Base-by-base conservation (phyloP, 2,113 vertebrate species). In the Gallinago jamesoni region DNA sequence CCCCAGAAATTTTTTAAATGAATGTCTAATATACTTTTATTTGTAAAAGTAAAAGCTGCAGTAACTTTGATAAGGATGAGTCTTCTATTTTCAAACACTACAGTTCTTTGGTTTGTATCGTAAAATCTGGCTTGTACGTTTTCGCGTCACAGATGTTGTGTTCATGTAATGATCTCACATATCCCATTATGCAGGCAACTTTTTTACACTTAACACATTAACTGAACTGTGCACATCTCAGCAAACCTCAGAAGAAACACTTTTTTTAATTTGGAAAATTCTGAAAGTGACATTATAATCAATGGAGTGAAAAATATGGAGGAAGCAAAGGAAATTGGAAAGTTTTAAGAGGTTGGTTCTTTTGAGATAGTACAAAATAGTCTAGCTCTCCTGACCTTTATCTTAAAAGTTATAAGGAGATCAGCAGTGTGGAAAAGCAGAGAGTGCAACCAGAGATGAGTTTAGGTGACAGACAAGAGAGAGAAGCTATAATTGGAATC, bases 291-390 rank as follows among this genome's bases (percentile, higher is more conserved):
- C 69, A 84, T 87, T 96, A 89, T 74, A 91, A 84, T 78, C 68
- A 95, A 84, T 87, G 70, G 52, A 93, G 81, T 93, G 81, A 91
- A 94, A 93, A 97, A 94, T 60, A 63, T 3, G 37, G 48, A 77
- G 13, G 20, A 91, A 89, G 69, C 14, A 70, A 37, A 89, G 92
- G 87, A 87, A 78, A 89, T 25, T 72, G 39, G n/a, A 33, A 74
- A 67, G 28, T 45, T 66, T 80, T 53, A 91, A 91, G 59, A 84
- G 41, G 16, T 2, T 82, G 31, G 18, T 91, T 28, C 6, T 82
- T 93, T 70, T 59, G 55, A 81, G 45, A 87, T 5, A 53, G 45
- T 20, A 84, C 76, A 74, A 93, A 94, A 89, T 47, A 87, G 8
- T 55, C n/a, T 59, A n/a, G 14, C 5, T 78, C 37, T 87, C 41